Base-by-base conservation (phyloP, 53 echinoderm and acorn worm species). In the Actinopyga echinites region DNA sequence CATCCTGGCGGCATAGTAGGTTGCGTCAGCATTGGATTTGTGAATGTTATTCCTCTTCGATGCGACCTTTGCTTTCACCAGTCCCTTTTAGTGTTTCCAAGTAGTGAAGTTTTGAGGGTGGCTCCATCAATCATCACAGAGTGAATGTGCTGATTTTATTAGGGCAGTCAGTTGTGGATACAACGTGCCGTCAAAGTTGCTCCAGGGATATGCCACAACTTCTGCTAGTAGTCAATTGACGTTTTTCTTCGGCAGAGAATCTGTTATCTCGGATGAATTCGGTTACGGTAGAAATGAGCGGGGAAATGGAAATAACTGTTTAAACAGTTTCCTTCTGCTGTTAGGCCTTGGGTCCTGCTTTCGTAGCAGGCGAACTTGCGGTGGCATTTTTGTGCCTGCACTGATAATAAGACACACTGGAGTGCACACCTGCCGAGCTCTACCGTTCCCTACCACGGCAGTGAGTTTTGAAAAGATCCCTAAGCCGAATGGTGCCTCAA, bases 1-100 rank as follows among this genome's bases (percentile, higher is more conserved):
- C 4, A 88, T 84, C 17, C 87, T 67, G 8, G 84, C 79, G 22
- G 49, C 67, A 30, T 69, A 85, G 55, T 55, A 91, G 59, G 84
- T 87, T n/a, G 83, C 68, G 23, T 80, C 84, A 1, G 40, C 29
- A 23, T 86, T 73, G 6, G 8, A 8, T 28, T 84, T 75, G 20
- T 79, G 56, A 1, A 65, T 60, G 49, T 71, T 60, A 43, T 83
- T 91, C 24, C 65, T 66, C 74, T 87, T 91, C 8, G 60, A 7
- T 8, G 90, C 49, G 1, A 90, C 54, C 31, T 75, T 75, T 3
- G 77, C 77, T 6, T 75, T 56, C 56, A 75, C 56, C 55, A 49
- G 22, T 15, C 42, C 36, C 38, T 22, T 73, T 43, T 49, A 49
- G 17, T 49, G 49, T 49, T 49, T 49, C 4, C 49, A 17, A 15